These are phyloP conservation scores for Ectemnius lituratus DNA, from an alignment of 2,888 invertebrate genomes.

Conservation along the genomic window DNA sequence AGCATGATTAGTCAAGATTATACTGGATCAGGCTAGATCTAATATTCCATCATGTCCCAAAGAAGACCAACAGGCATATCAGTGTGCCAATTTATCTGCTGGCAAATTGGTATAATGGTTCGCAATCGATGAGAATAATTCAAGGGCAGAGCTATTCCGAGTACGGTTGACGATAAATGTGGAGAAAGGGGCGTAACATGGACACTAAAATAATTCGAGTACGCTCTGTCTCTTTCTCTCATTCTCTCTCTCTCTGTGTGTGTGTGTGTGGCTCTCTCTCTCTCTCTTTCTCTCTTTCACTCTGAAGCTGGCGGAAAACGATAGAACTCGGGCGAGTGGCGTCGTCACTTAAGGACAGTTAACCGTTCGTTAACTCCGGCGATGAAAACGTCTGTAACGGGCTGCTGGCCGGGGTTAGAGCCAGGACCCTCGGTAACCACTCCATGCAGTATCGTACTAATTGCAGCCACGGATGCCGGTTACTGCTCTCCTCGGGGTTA, in stretches of 20 bases:
- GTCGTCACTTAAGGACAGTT: conserved; percentile 58
- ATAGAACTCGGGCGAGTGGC: conserved; percentile 12
- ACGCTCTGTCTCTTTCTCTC: too few species aligned
- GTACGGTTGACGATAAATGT: too few species aligned
- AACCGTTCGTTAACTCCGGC: conserved; percentile 70
- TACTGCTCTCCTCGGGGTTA: conserved; percentile 74
- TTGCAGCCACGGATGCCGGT: conserved; percentile 76
- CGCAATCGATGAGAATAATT: too few species aligned
- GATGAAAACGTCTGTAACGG: conserved; percentile 69
- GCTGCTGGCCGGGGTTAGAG: conserved; percentile 43
- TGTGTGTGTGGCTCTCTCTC: conserved; percentile 46
- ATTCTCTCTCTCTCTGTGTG: conserved; percentile 45
- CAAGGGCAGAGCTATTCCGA: too few species aligned
- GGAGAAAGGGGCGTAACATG: too few species aligned
- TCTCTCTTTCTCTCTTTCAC: conserved; percentile 12
- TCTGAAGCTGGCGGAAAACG: background rate
- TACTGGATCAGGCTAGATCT: too few species aligned
- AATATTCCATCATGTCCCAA: too few species aligned
- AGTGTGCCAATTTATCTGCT: too few species aligned
- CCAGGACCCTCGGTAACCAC: conserved; percentile 66
- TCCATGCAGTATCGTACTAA: conserved; percentile 76
- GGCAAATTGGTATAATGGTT: too few species aligned
- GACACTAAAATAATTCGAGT: too few species aligned
- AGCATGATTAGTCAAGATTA: too few species aligned
- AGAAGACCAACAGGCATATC: too few species aligned